Evolutionary conservation across 2,797 vertebrate genomes (phyloP), one percentile per base, ranked within the genome.

Genomic region (Cheirogaleus major): DNA sequence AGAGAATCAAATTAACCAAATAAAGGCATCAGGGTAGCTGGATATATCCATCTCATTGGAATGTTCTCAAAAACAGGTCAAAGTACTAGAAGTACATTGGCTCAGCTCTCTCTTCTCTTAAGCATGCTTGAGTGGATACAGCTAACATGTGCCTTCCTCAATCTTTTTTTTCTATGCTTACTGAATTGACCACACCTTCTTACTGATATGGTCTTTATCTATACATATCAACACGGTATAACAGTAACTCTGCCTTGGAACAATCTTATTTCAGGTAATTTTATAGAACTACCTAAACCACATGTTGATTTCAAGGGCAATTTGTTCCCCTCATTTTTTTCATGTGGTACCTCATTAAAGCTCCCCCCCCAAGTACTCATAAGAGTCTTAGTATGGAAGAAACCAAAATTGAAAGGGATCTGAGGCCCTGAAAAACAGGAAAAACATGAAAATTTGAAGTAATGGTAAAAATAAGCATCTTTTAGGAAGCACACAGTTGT

Each of bases 1-100:
- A 57, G 50, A 75, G 82, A 95, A 96, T 70, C 45, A 89, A 95
- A 72, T 85, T 52, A 48, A 86, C 67, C 63, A 91, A 93, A 91
- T 45, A 90, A 95, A 94, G 18, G 67, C 20, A 38, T 96, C 13
- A 55, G 27, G 27, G 5, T 89, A 92, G 22, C 35, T 67, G 45
- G 7, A 59, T 17, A 1, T 32, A 80, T 41, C n/a, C 3, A 23
- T 78, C 55, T 95, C 59, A 93, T 7, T 85, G 32, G 32, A 41
- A 89, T 79, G 30, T 1, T 91, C 55, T 92, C 55, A 75, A 73
- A 63, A 94, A 59, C 30, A 76, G n/a, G 27, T 92, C 81, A 96
- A 89, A 41, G 41, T 80, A 82, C 25, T 73, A 82, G 35, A 92
- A 89, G n/a, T 20, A 76, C 41, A 27, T 80, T 95, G 45, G 27